Conservation (phyloP, 1,140 invertebrate species). For the Oryctes rhinoceros region DNA sequence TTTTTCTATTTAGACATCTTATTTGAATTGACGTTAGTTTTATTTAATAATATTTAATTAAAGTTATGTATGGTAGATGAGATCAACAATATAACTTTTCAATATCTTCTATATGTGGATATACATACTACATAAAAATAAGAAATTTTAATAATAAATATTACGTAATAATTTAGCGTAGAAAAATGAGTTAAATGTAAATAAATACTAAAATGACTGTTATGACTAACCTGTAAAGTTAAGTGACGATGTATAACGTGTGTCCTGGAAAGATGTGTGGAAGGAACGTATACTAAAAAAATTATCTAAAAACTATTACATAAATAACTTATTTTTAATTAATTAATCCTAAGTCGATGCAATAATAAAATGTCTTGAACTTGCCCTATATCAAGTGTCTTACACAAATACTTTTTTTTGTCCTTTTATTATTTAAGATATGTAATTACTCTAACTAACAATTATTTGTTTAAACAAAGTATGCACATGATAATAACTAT, state of each 20-base stretch:
- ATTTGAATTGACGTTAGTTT: slow-evolving; percentile 30
- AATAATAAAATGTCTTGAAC: slow-evolving; percentile 42
- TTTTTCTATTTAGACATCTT: slow-evolving; percentile 4
- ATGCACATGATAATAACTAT: slow-evolving; percentile 27
- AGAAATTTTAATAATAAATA: slow-evolving; percentile 1
- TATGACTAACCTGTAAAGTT: slow-evolving; percentile 35
- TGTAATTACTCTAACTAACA: slow-evolving; percentile 36
- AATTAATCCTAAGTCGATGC: slow-evolving; percentile 39
- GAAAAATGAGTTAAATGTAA: background rate
- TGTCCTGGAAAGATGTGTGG: slow-evolving; percentile 38
- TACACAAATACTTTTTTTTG: slow-evolving; percentile 38
- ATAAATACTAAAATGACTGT: slow-evolving; percentile 9
- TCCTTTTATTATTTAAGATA: slow-evolving; percentile 33
- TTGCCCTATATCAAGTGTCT: slow-evolving; percentile 39
- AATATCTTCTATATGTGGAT: slow-evolving; percentile 29
- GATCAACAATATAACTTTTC: slow-evolving; percentile 32
- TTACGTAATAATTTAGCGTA: background rate
- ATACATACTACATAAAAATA: background rate
- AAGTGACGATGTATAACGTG: slow-evolving; percentile 29
- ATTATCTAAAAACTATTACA: slow-evolving; percentile 36
- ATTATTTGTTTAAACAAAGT: slow-evolving; percentile 33
- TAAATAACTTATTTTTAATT: slow-evolving; percentile 37
- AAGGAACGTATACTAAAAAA: slow-evolving; percentile 39
- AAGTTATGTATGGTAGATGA: slow-evolving; percentile 11
- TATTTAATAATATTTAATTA: slow-evolving; percentile 16